A percentile compares a stretch with the other conserved stretches of the same genome.
Evolutionary conservation across 2,888 invertebrate species (phyloP).

Genomic region (Pheosia gnoma): DNA sequence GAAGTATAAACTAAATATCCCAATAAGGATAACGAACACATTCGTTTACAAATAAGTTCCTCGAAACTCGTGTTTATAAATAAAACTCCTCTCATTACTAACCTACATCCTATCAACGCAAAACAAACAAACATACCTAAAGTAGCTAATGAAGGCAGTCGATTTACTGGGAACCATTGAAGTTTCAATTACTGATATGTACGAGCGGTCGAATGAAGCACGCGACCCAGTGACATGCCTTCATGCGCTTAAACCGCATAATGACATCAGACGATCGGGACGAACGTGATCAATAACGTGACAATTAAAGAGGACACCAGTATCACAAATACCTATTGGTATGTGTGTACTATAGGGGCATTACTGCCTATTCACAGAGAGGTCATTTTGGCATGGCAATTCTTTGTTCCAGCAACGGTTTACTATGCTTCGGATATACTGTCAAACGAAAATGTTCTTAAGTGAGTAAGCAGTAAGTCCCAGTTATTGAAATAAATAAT

Average conservation of each 20-base stretch:
- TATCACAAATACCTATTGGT: background rate
- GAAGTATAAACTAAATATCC: too few species aligned
- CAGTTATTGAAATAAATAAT: too few species aligned
- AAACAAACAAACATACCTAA: background rate
- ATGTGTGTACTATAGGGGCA: too few species aligned
- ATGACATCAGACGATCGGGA: conserved; percentile 34
- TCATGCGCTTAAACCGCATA: conserved; percentile 28
- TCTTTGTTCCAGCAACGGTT: too few species aligned
- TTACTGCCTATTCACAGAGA: too few species aligned
- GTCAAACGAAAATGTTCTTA: too few species aligned
- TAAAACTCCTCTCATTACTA: background rate
- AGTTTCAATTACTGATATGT: conserved; percentile 3
- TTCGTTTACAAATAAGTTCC: background rate
- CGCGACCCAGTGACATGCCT: conserved; percentile 21
- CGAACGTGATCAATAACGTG: conserved; percentile 42
- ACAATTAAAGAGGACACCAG: conserved; percentile 20
- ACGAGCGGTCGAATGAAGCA: conserved; percentile 7
- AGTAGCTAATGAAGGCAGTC: conserved; percentile 6
- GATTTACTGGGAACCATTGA: background rate
- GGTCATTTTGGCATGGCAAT: too few species aligned
- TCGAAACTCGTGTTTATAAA: background rate
- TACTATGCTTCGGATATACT: too few species aligned
- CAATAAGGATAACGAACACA: background rate
- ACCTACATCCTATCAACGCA: background rate
- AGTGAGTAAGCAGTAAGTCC: too few species aligned